Evolutionary conservation across 2,113 vertebrate species (phyloP).

Genomic region (Cyanoramphus novaezelandiae): DNA sequence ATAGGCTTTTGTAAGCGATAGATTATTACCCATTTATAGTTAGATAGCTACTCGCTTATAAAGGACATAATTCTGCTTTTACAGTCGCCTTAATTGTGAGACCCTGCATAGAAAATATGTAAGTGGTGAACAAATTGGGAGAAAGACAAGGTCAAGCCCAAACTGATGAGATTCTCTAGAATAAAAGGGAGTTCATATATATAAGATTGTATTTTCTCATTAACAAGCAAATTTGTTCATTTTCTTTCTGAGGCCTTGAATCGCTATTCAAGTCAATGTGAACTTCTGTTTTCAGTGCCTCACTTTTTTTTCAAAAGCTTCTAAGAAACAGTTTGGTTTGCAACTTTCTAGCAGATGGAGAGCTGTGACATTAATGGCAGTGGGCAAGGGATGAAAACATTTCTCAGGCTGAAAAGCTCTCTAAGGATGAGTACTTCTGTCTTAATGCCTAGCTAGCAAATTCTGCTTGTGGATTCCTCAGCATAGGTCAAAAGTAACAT

Average conservation of each 20-base stretch:
- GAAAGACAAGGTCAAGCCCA: constrained; percentile 16
- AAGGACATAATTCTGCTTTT: constrained; percentile 24
- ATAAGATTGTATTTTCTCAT: constrained; percentile 23
- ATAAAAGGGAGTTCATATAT: constrained; percentile 17
- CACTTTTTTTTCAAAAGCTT: background rate
- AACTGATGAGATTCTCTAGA: constrained; percentile 13
- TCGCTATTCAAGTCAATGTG: background rate
- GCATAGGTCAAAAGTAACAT: background rate
- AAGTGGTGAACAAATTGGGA: background rate
- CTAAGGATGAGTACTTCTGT: background rate
- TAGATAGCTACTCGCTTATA: background rate
- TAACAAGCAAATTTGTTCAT: background rate
- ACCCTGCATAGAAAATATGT: background rate
- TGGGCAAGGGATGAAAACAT: background rate
- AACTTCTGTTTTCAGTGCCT: background rate
- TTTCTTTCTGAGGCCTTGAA: background rate
- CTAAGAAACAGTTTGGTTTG: background rate
- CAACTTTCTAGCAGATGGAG: background rate
- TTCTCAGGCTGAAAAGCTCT: background rate
- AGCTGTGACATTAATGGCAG: background rate
- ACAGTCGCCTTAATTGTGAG: background rate
- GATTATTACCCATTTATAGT: constrained; percentile 24
- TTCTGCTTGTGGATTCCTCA: background rate
- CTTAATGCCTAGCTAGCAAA: background rate
- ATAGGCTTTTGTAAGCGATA: background rate